Conservation (phyloP, 2,888 invertebrate species). For the Odontocolon sp. region DNA sequence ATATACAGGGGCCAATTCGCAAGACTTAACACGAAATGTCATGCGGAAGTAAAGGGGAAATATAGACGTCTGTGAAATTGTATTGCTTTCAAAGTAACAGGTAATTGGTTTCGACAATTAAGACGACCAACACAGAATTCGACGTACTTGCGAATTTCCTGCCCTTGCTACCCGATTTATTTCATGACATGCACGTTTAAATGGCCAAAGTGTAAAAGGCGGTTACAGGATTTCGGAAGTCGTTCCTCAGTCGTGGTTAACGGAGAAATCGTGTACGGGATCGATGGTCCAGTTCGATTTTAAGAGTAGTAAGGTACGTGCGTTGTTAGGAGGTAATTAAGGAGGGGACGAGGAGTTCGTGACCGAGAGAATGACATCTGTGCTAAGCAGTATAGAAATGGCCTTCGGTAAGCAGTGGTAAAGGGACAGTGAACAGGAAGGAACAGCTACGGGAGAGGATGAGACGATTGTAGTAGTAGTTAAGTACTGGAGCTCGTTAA, state of each 20-base stretch:
- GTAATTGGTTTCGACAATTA: too few relatives aligned
- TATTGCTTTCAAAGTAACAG: too few relatives aligned
- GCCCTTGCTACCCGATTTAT: too few relatives aligned
- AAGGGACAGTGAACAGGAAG: background rate
- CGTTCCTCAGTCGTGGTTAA: constrained; percentile 28
- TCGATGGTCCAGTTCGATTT: constrained; percentile 48
- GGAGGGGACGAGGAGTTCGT: constrained; percentile 44
- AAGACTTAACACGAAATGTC: background rate
- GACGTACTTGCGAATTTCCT: too few relatives aligned
- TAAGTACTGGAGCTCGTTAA: constrained; percentile 45
- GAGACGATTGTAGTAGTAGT: constrained; percentile 11
- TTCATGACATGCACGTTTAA: background rate
- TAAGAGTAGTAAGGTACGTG: constrained; percentile 57
- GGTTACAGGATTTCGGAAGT: background rate
- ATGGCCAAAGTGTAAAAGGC: background rate
- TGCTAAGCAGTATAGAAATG: too few relatives aligned
- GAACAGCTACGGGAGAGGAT: background rate
- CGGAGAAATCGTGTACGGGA: constrained; percentile 23
- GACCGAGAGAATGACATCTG: background rate
- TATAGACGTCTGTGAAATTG: too few relatives aligned
- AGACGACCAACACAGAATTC: too few relatives aligned
- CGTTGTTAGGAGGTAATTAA: constrained; percentile 58
- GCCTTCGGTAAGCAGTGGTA: too few relatives aligned
- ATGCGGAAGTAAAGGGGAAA: too few relatives aligned
- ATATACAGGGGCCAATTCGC: background rate